phyloP scores from a whole-genome alignment of 2,888 invertebrate species.

The Sepioteuthis lessoniana region DNA sequence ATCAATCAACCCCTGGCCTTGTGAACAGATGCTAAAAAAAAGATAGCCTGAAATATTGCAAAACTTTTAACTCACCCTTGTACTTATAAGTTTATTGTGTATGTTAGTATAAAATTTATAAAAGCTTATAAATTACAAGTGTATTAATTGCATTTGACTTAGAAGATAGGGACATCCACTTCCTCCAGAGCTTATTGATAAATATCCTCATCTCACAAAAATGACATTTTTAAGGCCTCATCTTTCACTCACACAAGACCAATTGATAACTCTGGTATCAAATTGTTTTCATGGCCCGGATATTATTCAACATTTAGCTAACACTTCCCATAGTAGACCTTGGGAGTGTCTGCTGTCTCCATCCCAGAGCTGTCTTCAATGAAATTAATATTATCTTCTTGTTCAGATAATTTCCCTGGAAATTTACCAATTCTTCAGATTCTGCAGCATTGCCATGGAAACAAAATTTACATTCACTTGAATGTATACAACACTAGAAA shows the following conservation, averaged over 20 bases:
- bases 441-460: background rate
- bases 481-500: background rate
- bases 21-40: too few species aligned
- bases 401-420: slow-evolving; percentile 1
- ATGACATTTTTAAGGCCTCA: background rate
- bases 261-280: background rate
- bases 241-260: slow-evolving; percentile 11
- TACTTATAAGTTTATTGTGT: too few species aligned
- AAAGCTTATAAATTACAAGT: background rate
- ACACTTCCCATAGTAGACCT: background rate
- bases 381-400: slow-evolving; percentile 18
- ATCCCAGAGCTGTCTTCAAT: background rate
- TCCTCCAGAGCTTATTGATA: background rate
- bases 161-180: background rate
- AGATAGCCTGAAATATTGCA: too few species aligned
- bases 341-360: background rate
- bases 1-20: too few species aligned
- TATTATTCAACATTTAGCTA: background rate
- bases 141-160: background rate
- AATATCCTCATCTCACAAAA: background rate
- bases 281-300: background rate
- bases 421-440: background rate
- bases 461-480: background rate
- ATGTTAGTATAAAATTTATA: too few species aligned
- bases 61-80: too few species aligned